Evolutionary conservation across 2,888 invertebrate genomes (phyloP), one percentile per base, ranked within the genome.

Genomic region (Sicus ferrugineus): DNA sequence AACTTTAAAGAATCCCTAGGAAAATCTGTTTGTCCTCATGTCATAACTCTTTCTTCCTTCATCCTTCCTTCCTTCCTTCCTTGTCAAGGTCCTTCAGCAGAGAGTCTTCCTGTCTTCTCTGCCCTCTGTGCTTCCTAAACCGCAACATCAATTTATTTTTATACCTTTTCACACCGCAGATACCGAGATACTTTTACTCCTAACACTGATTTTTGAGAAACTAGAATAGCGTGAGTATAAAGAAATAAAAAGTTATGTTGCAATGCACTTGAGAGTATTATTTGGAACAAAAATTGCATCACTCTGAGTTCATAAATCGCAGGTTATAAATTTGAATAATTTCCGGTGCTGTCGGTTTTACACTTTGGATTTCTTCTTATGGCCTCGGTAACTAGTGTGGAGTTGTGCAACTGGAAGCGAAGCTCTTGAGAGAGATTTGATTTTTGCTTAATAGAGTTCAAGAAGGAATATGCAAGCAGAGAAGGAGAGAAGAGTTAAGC

Each of bases 131-230:
- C 16, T 26, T 26, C 46, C 46, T 48, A 30, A 64, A 28, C 50
- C 64, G 30, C 48, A 64, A 50, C 64, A 14, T 46, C 62, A 46
- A 62, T 62, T 62, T 62, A 62, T 62, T 46, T 48, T 62, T 62
- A 59, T 64, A 50, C 30, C 31, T 64, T 64, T 50, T 50, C 48
- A 50, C 50, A 48, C 50, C 50, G n/a, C 42, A 42, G 42, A 42
- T 42, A 42, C 42, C 42, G n/a, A 50, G 21, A 9, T 34, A 14
- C 9, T 7, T 21, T 21, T 21, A 42, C 50, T 28, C 1, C n/a
- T n/a, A n/a, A n/a, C 14, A 16, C 16, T 23, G 26, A 11, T 16
- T 4, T 23, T 28, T 54, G 14, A 9, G 54, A 23, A 14, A 28
- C 23, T 54, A 7, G 28, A 26, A 54, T 9, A 38, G 38, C n/a